Base-by-base conservation (phyloP, 2,888 invertebrate species). In the Thera obeliscata region DNA sequence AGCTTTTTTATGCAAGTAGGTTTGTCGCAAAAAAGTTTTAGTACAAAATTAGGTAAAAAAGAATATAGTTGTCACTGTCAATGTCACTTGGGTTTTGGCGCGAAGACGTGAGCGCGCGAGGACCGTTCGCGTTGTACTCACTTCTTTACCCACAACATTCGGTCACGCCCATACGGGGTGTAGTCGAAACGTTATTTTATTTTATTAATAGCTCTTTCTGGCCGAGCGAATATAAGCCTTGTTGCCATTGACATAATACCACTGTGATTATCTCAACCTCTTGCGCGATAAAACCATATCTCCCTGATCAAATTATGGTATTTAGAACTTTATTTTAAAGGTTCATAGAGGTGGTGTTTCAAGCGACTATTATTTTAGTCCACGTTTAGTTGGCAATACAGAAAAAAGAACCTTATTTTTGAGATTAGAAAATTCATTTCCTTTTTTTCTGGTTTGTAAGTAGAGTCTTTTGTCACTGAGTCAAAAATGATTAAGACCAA, bases 151-250 rank as follows among this genome's bases (percentile, higher is more conserved):
- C 75, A 75, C 69, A 72, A 64, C 63, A 71, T 59, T 67, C 77
- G 73, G 86, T 88, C 91, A 87, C 92, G 92, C 92, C 93, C 86
- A 84, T 88, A 89, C 86, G 88, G 92, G 91, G 90, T 91, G 93
- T 93, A 86, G 86, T 88, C 91, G 80, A 86, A 84, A 87, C 73
- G 77, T 87, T 50, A 69, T 65, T 86, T 87, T 87, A 87, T 87
- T 89, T 87, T 90, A 90, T 88, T 89, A 89, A 87, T 87, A 85
- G 78, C 78, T 74, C 74, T 72, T 74, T 76, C 76, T 77, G 76
- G 87, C 82, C 76, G 78, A 78, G 85, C 89, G 81, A 92, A 89
- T 89, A 83, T 91, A 87, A 86, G 83, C 92, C 84, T 85, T 92
- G 91, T 89, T 85, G 82, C 87, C 64, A 83, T 71, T 69, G 72